Evolutionary conservation across 2,888 invertebrate genomes (phyloP).

Genomic region (Cheilosia vernalis): DNA sequence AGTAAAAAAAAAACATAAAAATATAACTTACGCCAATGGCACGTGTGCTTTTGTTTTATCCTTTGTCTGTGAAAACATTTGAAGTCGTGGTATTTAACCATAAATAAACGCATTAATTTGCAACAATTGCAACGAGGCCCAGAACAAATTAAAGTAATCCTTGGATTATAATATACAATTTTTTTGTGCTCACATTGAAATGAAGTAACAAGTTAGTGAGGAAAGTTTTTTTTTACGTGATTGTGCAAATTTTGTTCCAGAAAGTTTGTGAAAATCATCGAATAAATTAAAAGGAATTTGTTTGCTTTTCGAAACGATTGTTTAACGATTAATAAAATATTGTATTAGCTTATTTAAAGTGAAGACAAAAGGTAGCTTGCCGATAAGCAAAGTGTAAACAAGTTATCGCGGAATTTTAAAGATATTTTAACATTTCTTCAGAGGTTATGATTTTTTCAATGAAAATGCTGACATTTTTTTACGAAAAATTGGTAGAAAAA

Average conservation of each 20-base stretch:
- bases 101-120: constrained; percentile 1
- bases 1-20: constrained; percentile 4
- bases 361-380: not conserved
- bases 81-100: constrained; percentile 6
- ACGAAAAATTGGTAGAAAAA: not conserved
- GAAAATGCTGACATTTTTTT: constrained; percentile 27
- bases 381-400: constrained; percentile 33
- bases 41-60: constrained; percentile 49
- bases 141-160: not conserved
- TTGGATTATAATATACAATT: constrained; percentile 22
- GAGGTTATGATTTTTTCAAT: constrained; percentile 28
- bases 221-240: constrained; percentile 28
- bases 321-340: constrained; percentile 11
- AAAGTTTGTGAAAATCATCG: not conserved
- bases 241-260: constrained; percentile 37
- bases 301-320: not conserved
- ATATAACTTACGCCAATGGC: constrained; percentile 24
- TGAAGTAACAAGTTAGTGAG: constrained; percentile 60
- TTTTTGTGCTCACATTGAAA: constrained; percentile 1
- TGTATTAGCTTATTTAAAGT: not conserved
- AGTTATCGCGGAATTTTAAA: constrained; percentile 10
- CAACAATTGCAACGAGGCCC: constrained; percentile 4
- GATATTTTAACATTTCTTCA: not conserved
- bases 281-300: not conserved
- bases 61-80: constrained; percentile 35